Base-by-base conservation (phyloP, 2,797 vertebrate species). In the Danio choprae region DNA sequence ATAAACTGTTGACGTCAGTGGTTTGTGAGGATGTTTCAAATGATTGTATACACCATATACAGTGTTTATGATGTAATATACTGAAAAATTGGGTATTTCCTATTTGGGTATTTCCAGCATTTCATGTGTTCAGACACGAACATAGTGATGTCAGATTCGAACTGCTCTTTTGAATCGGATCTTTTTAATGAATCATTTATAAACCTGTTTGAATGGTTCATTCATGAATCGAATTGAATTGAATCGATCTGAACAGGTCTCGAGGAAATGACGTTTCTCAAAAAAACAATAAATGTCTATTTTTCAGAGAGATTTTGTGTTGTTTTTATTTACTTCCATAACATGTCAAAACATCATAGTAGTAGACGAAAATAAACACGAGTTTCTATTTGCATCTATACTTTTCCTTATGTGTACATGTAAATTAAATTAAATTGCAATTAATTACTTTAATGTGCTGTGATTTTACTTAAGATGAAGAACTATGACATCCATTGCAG, bases 91-190 rank as follows among this genome's bases (percentile, higher is more conserved):
- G 4, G 0, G 10, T 64, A 68, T 16, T 41, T 36, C 20, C 13
- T 15, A 48, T 6, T 48, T 51, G 16, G 9, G 67, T 69, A 36
- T 70, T 70, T 53, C 48, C 36, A 70, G 7, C 46, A 8, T 48
- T 67, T 68, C 13, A 68, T 50, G 22, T 1, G 16, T 12, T 53
- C 43, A 48, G 15, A 18, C 29, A 36, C 48, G 46, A 69, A 15
- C 46, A 18, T n/a, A 50, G 22, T 13, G 8, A 36, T n/a, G 38
- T 18, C 9, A 36, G 36, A 16, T 62, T 63, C 6, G 1, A 53
- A 13, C 18, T 69, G 48, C 51, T 69, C 3, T 18, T 69, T 69
- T n/a, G 29, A 69, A 16, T 53, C 36, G 16, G 48, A 70, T 70
- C 67, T 70, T 70, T 70, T 69, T 9, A 18, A 7, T 53, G 16